Percentiles rank a stretch among this genome's conserved stretches.
Evolutionary conservation across 2,113 vertebrate genomes (phyloP).

Genomic region (Porphyrio hochstetteri): DNA sequence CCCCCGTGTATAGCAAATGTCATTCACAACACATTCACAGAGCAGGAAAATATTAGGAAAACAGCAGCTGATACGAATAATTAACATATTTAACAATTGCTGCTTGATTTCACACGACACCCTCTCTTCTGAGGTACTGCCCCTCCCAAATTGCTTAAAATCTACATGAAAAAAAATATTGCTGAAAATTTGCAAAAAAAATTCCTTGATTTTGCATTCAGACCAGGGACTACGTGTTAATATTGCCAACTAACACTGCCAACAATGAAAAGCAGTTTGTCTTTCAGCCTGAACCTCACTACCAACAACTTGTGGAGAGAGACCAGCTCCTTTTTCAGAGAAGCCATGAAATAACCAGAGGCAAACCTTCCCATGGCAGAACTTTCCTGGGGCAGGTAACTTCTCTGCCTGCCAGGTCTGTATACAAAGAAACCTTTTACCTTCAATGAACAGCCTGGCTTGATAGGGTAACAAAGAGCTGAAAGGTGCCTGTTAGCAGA

Average conservation of each 20-base stretch:
- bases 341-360: neutral
- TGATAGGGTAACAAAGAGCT: neutral
- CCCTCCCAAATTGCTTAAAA: neutral
- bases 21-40: neutral
- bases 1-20: neutral
- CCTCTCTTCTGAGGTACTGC: neutral
- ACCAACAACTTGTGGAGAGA: neutral
- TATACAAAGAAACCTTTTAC: neutral
- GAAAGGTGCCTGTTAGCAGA: neutral
- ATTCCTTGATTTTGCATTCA: neutral
- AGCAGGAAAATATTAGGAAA: slow-evolving; percentile 2
- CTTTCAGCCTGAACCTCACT: neutral
- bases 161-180: neutral
- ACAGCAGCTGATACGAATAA: neutral
- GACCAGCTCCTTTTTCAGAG: neutral
- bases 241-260: neutral
- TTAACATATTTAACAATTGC: neutral
- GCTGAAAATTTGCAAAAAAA: neutral
- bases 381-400: neutral
- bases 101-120: neutral
- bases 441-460: neutral
- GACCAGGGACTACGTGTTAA: neutral
- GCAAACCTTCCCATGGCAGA: neutral
- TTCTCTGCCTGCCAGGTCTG: neutral
- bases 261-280: neutral